Base-by-base conservation (phyloP, 2,797 vertebrate species). In the Oryzias sinensis region DNA sequence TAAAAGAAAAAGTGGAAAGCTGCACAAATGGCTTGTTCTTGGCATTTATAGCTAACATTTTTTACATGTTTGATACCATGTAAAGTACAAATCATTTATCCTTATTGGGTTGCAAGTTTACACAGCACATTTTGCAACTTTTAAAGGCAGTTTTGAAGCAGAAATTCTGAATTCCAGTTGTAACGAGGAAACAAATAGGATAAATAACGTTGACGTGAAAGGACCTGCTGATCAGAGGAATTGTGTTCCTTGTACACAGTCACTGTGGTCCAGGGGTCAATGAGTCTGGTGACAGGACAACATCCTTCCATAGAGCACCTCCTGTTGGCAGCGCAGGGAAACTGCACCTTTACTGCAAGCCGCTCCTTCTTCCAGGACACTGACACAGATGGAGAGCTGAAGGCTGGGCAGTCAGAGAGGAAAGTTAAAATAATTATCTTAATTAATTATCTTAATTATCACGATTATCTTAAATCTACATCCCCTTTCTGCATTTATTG, bases 381-480 rank as follows among this genome's bases (percentile, higher is more conserved):
- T 0, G 56, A 78, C 51, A 92, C 62, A 0, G 84, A 85, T 0
- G 91, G 90, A 29, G 82, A 67, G 54, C 88, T 92, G 78, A 90
- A 92, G 41, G 42, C 81, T 80, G 73, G 40, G 17, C 33, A 27
- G 27, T 27, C 27, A 27, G 27, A 27, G 27, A 27, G 27, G 27
- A 27, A 6, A 37, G 9, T 37, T 37, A 9, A 37, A 1, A 11
- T 37, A 37, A 11, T 18, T 18, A 18, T 18, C 18, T 18, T 18
- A 18, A 18, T 18, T 18, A 1, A 18, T 18, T 18, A 18, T 18
- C 18, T 18, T 18, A 18, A 18, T 18, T 18, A 18, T 18, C 18
- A 1, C 9, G 11, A 37, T 13, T 4, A 29, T 37, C 33, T 11
- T 11, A 7, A 56, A 46, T 25, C 14, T 18, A 4, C 25, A 7